Evolutionary conservation across 2,113 vertebrate species (phyloP), one percentile per base, ranked within the genome.

Genomic region (Macroglossus sobrinus): DNA sequence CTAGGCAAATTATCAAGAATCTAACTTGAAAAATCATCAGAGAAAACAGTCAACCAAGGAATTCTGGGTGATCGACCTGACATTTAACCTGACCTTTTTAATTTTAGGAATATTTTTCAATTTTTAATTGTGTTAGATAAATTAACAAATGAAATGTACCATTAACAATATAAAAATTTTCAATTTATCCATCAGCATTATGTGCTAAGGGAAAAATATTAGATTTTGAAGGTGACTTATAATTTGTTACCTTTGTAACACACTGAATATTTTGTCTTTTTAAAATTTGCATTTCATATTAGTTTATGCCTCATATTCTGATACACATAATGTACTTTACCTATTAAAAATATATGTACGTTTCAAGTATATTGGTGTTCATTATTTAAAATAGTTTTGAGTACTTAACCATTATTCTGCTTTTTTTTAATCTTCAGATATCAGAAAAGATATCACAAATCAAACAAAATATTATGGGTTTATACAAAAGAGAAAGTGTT

Each of bases 341-440:
- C 30, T 82, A 35, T 66, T 89, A 72, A 84, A 87, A 84, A 84
- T 69, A 68, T 18, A 50, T 50, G n/a, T 57, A 47, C 13, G n/a
- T 89, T 92, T 88, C 85, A 71, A 33, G 45, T 53, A 53, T 68
- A 43, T 9, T 38, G 28, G 55, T 22, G 3, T 86, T 86, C 4
- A 69, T 80, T 82, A 81, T 90, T 93, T 92, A 57, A 79, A 93
- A 80, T 75, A 81, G 16, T 81, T 61, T 16, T 94, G 50, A 24
- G 7, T 86, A 86, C 21, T 53, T 82, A 94, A 75, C 8, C 50
- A 76, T 92, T 38, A 64, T 75, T 85, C 50, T 79, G 57, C 1
- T 7, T 57, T 89, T 84, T 55, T 8, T 79, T 89, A 19, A 53
- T 14, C 6, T 33, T 50, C 86, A 79, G 28, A 50, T 91, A 53